A percentile compares a stretch with the other conserved stretches of the same genome.
These are phyloP conservation scores for Onychostruthus taczanowskii DNA, from an alignment of 2,113 vertebrate genomes.

Conservation along the genomic window DNA sequence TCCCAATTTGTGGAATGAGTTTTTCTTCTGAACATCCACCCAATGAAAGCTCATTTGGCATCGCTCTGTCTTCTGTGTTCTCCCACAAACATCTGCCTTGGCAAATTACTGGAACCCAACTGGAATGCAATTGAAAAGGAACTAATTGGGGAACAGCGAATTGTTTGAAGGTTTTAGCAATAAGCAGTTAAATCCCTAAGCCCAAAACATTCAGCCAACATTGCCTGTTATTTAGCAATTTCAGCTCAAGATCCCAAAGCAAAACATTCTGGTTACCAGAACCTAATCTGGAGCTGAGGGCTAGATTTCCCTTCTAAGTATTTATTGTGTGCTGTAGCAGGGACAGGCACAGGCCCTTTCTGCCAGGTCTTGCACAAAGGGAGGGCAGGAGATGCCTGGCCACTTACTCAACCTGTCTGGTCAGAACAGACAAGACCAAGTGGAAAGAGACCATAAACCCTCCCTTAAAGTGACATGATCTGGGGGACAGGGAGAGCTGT, in stretches of 20 bases:
- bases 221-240: background rate
- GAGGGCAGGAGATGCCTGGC: background rate
- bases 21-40: background rate
- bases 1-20: background rate
- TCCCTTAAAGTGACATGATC: background rate
- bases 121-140: background rate
- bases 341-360: background rate
- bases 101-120: background rate
- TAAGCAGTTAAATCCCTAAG: background rate
- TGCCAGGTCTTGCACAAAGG: background rate
- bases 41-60: background rate
- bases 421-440: background rate
- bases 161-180: background rate
- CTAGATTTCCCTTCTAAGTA: background rate
- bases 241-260: background rate
- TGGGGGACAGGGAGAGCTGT: background rate
- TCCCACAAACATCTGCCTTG: constrained; percentile 11
- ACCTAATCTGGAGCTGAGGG: background rate
- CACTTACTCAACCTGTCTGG: background rate
- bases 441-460: background rate
- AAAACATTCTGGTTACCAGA: background rate
- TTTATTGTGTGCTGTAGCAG: background rate
- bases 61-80: background rate
- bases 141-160: background rate
- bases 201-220: background rate